Evolutionary conservation across 2,888 invertebrate genomes (phyloP), one percentile per base, ranked within the genome.

Genomic region (Stenodera caucasica): DNA sequence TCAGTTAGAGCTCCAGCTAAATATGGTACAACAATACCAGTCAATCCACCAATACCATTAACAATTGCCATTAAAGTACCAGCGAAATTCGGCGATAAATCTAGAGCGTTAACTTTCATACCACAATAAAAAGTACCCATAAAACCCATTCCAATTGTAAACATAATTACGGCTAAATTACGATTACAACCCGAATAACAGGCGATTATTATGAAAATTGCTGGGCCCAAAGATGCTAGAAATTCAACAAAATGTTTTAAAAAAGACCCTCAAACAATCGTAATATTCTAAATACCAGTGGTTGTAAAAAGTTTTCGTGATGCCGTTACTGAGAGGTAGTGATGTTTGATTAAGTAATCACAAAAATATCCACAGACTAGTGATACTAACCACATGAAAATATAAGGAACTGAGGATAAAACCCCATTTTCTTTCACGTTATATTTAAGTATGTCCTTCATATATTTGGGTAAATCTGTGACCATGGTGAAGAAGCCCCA

Each of bases 401-500:
- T 77, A 71, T 88, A 89, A 0, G 89, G 89, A 12, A 89, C 70
- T 0, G 89, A 84, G 0, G 88, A 86, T 45, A 87, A 80, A 0
- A 84, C 78, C 2, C 88, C 88, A 59, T 88, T 88, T 70, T 85
- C 79, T 67, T 84, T 82, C 57, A 89, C 86, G 71, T 88, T 83
- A 76, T 88, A 88, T 70, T 86, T 84, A 53, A 90, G 78, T 1
- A 89, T 85, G 60, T 87, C 87, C 37, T 84, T 86, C 86, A 89
- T 87, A 77, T 88, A 89, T 69, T 86, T 87, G 0, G 89, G 89
- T n/a, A 89, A 79, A 72, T 89, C 88, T 0, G 88, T 88, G 21
- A 88, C 85, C 84, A 89, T 86, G 6, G 88, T 88, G 75, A 87
- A 88, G 72, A 88, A 86, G 7, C 88, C 88, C 85, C 87, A 89